These are phyloP conservation scores for Mamestra brassicae DNA, from an alignment of 2,888 invertebrate species.

Conservation along the genomic window DNA sequence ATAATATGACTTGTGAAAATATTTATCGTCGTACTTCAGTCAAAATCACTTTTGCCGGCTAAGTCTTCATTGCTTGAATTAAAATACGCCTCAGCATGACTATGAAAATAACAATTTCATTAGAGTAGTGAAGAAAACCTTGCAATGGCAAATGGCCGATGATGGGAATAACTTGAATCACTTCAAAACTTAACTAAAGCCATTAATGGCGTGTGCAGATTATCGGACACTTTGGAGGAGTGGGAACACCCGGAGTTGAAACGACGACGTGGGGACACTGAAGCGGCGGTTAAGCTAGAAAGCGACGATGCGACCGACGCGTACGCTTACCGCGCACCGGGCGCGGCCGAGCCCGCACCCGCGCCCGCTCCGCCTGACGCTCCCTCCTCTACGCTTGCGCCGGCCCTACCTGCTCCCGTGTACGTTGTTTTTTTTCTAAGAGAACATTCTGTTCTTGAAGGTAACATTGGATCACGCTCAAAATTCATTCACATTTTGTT, in stretches of 20 bases:
- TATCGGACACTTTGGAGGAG: conserved; percentile 86
- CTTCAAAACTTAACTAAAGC: conserved; percentile 61
- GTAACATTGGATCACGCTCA: conserved; percentile 53
- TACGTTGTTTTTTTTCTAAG: conserved; percentile 70
- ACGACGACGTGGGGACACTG: conserved; percentile 91
- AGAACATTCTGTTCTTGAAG: conserved; percentile 46
- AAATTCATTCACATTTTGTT: conserved; percentile 48
- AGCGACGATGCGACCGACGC: conserved; percentile 93
- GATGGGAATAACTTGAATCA: conserved; percentile 21
- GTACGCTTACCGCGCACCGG: conserved; percentile 92
- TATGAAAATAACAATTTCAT: conserved; percentile 12
- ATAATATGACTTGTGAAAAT: conserved; percentile 15
- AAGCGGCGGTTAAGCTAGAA: conserved; percentile 93
- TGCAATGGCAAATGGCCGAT: background rate
- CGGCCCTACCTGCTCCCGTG: conserved; percentile 72
- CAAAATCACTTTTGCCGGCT: too few relatives aligned
- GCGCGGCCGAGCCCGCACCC: conserved; percentile 74
- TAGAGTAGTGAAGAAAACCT: conserved; percentile 2
- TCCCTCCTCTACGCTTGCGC: conserved; percentile 67
- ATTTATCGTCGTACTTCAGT: background rate
- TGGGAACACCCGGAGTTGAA: conserved; percentile 88
- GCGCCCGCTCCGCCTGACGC: conserved; percentile 64
- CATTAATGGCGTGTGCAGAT: conserved; percentile 83
- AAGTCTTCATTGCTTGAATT: conserved; percentile 13
- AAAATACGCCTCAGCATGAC: conserved; percentile 32